These are phyloP conservation scores for Pteronotus mesoamericanus DNA, from an alignment of 2,797 vertebrate genomes.

Conservation along the genomic window DNA sequence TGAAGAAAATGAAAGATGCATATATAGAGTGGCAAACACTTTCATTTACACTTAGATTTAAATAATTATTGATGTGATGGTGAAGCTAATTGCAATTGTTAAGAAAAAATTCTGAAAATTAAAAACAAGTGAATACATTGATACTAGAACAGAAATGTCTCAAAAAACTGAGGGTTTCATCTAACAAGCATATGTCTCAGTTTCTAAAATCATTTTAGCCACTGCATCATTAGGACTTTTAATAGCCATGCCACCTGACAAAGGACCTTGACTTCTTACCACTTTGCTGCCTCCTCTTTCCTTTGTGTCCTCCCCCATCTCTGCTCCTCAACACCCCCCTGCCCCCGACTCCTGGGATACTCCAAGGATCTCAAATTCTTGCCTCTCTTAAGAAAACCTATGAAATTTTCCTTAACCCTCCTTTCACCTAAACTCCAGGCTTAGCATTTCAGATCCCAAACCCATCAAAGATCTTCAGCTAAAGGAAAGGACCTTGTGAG, in stretches of 20 bases:
- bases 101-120: constrained; percentile 1
- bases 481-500: background rate
- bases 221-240: background rate
- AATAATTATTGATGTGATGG: background rate
- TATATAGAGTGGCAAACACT: background rate
- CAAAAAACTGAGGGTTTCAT: background rate
- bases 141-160: background rate
- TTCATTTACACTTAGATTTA: background rate
- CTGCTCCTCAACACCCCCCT: background rate
- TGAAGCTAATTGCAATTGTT: background rate
- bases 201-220: background rate
- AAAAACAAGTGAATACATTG: background rate
- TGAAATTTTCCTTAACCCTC: background rate
- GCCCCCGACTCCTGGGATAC: no score
- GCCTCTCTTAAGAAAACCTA: background rate
- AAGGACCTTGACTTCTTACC: background rate
- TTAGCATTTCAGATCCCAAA: background rate
- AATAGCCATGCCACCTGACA: background rate
- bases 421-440: background rate
- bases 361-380: background rate
- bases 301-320: background rate
- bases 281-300: background rate
- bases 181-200: background rate
- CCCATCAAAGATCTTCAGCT: background rate
- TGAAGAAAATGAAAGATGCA: background rate